phyloP scores from a whole-genome alignment of 1,140 invertebrate species.

The Pteromalus puparum region DNA sequence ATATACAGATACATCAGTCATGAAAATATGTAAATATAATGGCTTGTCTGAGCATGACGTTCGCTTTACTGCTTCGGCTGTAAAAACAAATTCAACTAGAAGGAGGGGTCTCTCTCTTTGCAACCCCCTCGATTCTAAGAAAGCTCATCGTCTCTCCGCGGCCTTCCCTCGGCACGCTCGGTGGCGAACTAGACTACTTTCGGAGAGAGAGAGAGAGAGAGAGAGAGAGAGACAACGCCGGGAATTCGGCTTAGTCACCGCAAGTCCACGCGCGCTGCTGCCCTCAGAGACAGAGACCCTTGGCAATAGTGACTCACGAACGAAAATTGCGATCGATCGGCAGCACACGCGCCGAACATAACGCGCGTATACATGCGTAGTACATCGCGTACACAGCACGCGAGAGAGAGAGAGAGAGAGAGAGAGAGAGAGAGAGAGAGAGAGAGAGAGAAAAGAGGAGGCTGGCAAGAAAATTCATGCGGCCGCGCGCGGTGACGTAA shows the following conservation, averaged over 20 bases:
- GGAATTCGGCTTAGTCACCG: slow-evolving; percentile 66
- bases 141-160: not conserved
- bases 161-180: not conserved
- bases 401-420: not conserved
- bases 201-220: too few relatives aligned
- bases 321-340: slow-evolving; percentile 72
- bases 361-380: slow-evolving; percentile 4
- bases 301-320: slow-evolving; percentile 67
- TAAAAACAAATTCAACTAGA: slow-evolving; percentile 49
- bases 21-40: slow-evolving; percentile 50
- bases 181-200: slow-evolving; percentile 18
- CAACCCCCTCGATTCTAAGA: slow-evolving; percentile 7
- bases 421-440: too few relatives aligned
- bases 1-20: slow-evolving; percentile 11
- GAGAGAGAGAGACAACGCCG: slow-evolving; percentile 22
- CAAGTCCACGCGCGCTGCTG: not conserved
- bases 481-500: slow-evolving; percentile 6
- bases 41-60: slow-evolving; percentile 16
- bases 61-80: slow-evolving; percentile 27
- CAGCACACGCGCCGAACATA: slow-evolving; percentile 51
- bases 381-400: not conserved
- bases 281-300: slow-evolving; percentile 47
- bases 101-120: not conserved
- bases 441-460: not conserved
- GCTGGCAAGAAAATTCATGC: slow-evolving; percentile 17